Percentiles rank a stretch among this genome's conserved stretches.
phyloP scores from a whole-genome alignment of 2,888 invertebrate species.

The Helicoverpa assulta region DNA sequence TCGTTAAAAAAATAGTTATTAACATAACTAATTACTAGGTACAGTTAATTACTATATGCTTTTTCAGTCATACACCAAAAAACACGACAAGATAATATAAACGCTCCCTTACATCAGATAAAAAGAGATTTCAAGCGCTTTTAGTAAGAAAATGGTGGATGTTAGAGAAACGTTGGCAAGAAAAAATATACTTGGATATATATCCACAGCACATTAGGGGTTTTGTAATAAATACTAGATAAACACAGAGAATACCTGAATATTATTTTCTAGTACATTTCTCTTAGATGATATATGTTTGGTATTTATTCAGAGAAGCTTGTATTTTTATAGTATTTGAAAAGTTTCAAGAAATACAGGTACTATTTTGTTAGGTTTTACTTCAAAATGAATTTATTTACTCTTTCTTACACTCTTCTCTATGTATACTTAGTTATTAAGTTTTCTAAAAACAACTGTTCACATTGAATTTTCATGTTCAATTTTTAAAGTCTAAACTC shows the following conservation, averaged over 20 bases:
- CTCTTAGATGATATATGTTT: constrained; percentile 22
- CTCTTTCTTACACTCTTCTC: too few species aligned
- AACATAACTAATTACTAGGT: too few species aligned
- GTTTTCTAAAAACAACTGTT: too few species aligned
- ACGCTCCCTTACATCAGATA: constrained; percentile 28
- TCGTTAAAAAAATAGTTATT: too few species aligned
- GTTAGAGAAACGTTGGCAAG: constrained; percentile 41
- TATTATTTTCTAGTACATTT: constrained; percentile 16
- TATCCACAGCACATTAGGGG: constrained; percentile 48
- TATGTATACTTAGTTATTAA: too few species aligned
- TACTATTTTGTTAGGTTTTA: not conserved
- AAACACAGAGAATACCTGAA: constrained; percentile 40
- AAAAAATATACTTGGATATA: constrained; percentile 45
- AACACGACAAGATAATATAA: constrained; percentile 3
- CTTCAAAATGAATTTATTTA: not conserved
- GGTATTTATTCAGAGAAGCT: not conserved
- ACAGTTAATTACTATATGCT: too few species aligned
- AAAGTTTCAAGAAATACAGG: not conserved
- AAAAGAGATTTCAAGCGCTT: constrained; percentile 54
- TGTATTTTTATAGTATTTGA: constrained; percentile 19
- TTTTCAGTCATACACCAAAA: not conserved
- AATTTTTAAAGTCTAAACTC: too few species aligned
- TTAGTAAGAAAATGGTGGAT: constrained; percentile 49
- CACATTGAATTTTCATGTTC: too few species aligned
- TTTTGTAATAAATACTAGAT: constrained; percentile 49